phyloP scores from a whole-genome alignment of 2,113 vertebrate species.

The Esox niger region DNA sequence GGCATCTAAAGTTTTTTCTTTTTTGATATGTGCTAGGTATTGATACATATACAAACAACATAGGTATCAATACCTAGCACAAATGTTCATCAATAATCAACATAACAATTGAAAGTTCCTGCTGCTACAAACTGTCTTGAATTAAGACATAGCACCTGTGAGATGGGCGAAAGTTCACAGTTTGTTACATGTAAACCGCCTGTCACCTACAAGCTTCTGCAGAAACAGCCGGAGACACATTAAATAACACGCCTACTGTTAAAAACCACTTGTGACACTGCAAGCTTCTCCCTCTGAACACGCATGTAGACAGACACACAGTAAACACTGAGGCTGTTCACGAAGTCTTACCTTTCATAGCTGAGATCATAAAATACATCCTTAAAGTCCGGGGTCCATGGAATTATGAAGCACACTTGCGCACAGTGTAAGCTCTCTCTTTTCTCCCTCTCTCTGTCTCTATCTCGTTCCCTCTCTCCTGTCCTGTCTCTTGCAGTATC shows the following conservation, averaged over 20 bases:
- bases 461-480: not conserved
- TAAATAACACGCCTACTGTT: not conserved
- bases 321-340: too few species aligned
- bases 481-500: slow-evolving; percentile 27
- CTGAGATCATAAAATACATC: slow-evolving; percentile 82
- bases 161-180: too few species aligned
- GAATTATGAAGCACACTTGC: slow-evolving; percentile 35
- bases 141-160: too few species aligned
- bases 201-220: too few species aligned
- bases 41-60: too few species aligned
- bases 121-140: too few species aligned
- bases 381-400: slow-evolving; percentile 54
- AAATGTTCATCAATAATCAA: too few species aligned
- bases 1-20: too few species aligned
- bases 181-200: too few species aligned
- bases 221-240: not conserved
- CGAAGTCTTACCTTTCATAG: slow-evolving; percentile 76
- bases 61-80: too few species aligned
- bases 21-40: too few species aligned
- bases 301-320: not conserved
- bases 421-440: slow-evolving; percentile 58
- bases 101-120: too few species aligned
- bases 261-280: slow-evolving; percentile 25
- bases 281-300: not conserved
- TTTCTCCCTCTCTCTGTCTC: not conserved